Evolutionary conservation across 2,113 vertebrate genomes (phyloP).

Genomic region (Brienomyrus brachyistius): DNA sequence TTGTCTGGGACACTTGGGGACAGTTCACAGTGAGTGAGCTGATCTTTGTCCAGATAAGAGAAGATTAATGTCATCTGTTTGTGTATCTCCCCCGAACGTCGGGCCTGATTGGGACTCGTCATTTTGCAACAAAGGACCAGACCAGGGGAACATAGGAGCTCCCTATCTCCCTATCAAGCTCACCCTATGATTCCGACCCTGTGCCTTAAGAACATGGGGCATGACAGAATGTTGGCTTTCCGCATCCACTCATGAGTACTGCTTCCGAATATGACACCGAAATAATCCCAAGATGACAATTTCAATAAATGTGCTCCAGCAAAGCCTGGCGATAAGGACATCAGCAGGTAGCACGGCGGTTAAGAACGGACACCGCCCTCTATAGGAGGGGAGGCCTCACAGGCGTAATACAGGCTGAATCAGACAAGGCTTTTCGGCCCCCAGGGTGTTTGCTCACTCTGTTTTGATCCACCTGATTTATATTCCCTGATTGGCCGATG

Average conservation of each 20-base stretch:
- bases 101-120: not conserved
- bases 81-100: not conserved
- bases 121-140: not conserved
- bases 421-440: not conserved
- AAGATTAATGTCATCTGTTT: not conserved
- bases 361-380: not conserved
- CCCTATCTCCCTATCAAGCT: not conserved
- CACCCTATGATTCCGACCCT: not conserved
- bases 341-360: not conserved
- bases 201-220: not conserved
- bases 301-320: not conserved
- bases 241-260: not conserved
- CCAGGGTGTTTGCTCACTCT: not conserved
- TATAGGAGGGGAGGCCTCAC: not conserved
- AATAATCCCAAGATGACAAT: not conserved
- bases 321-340: not conserved
- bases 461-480: slow-evolving; percentile 12
- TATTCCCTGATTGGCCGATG: not conserved
- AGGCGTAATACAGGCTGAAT: not conserved
- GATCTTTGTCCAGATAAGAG: not conserved
- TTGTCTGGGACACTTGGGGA: not conserved
- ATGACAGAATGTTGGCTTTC: not conserved
- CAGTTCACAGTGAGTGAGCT: not conserved
- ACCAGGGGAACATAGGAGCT: not conserved
- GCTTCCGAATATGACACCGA: not conserved